Percentiles rank a stretch among this genome's conserved stretches.
Evolutionary conservation across 2,113 vertebrate species (phyloP).

Genomic region (Perccottus glenii): DNA sequence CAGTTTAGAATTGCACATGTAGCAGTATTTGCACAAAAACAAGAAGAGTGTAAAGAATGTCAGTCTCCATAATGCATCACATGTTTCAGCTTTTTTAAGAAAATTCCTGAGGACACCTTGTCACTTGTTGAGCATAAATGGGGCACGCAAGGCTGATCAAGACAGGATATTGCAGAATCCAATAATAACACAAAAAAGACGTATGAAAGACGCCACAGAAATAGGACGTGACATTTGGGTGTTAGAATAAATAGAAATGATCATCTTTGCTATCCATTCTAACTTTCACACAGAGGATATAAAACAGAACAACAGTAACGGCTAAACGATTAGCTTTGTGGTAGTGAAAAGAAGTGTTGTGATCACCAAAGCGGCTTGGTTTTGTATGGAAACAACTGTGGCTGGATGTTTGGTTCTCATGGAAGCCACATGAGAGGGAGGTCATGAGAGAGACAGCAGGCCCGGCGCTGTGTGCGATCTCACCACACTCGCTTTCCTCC

Average conservation of each 20-base stretch:
- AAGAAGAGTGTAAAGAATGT: too few relatives aligned
- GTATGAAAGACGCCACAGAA: not conserved
- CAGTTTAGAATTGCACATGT: too few relatives aligned
- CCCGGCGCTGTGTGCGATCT: slow-evolving; percentile 76
- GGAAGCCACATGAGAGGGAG: slow-evolving; percentile 78
- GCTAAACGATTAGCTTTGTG: slow-evolving; percentile 62
- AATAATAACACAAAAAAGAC: not conserved
- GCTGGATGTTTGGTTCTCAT: slow-evolving; percentile 74
- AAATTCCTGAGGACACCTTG: too few relatives aligned
- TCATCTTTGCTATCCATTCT: slow-evolving; percentile 21
- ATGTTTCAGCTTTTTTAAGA: too few relatives aligned
- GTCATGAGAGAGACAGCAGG: slow-evolving; percentile 74
- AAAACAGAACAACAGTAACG: slow-evolving; percentile 48
- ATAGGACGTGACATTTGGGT: not conserved
- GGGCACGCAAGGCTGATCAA: not conserved
- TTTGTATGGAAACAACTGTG: slow-evolving; percentile 78
- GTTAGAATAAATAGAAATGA: slow-evolving; percentile 7
- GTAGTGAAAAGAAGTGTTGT: slow-evolving; percentile 39
- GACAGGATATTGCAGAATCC: too few relatives aligned
- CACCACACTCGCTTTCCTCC: slow-evolving; percentile 61
- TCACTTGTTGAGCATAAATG: too few relatives aligned
- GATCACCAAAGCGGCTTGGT: slow-evolving; percentile 69
- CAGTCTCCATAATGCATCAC: too few relatives aligned
- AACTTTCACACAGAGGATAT: slow-evolving; percentile 39
- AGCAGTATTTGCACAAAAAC: too few relatives aligned